Conservation (phyloP, 2,888 invertebrate species). For the Itoplectis maculator region DNA sequence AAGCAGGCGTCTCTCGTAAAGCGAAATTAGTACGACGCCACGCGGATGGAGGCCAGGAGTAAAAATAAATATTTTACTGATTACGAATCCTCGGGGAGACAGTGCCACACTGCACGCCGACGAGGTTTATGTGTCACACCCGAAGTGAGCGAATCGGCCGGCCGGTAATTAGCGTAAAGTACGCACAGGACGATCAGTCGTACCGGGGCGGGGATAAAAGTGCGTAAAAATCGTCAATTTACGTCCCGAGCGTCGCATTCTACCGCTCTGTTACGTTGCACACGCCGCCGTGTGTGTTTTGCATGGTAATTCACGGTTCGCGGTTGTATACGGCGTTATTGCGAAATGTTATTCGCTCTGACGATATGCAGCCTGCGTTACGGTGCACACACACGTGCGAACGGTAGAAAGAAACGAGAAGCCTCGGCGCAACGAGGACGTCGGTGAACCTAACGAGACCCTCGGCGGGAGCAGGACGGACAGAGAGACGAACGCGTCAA, state of each 20-base stretch:
- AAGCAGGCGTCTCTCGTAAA: conserved; percentile 39
- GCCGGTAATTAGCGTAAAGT: conserved; percentile 30
- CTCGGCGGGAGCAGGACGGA: conserved; percentile 36
- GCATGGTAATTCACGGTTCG: conserved; percentile 40
- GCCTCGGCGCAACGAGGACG: not conserved
- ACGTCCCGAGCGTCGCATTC: conserved; percentile 19
- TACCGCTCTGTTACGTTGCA: not conserved
- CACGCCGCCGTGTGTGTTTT: not conserved
- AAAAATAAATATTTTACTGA: conserved; percentile 55
- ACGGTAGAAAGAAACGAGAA: not conserved
- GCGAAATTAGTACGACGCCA: conserved; percentile 55
- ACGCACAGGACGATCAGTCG: conserved; percentile 9
- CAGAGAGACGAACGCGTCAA: conserved; percentile 20
- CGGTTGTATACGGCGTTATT: conserved; percentile 27
- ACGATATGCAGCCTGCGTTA: conserved; percentile 45
- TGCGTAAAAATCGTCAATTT: conserved; percentile 48
- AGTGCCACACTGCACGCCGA: not conserved
- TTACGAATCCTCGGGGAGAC: conserved; percentile 31
- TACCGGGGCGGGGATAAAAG: conserved; percentile 15
- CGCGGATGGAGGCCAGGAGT: conserved; percentile 44
- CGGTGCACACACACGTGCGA: not conserved
- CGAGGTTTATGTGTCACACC: conserved; percentile 21
- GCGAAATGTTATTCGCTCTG: conserved; percentile 35
- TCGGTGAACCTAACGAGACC: conserved; percentile 12
- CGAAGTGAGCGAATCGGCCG: conserved; percentile 42